phyloP scores from a whole-genome alignment of 2,113 vertebrate species.

The Edolisoma coerulescens region DNA sequence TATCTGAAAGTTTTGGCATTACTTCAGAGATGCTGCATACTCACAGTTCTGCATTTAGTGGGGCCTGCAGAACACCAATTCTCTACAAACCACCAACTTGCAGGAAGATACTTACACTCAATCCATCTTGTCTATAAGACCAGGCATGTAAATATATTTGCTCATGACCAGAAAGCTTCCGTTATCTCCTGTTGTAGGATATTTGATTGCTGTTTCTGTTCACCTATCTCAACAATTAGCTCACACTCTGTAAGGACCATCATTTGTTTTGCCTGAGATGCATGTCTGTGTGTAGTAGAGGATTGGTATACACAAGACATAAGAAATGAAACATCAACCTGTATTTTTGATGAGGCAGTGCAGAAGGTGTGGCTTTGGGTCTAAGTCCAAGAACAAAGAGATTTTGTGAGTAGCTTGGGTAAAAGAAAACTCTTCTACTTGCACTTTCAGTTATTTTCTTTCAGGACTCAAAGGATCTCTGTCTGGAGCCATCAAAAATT shows the following conservation, averaged over 20 bases:
- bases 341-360: constrained; percentile 37
- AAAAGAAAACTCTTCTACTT: neutral
- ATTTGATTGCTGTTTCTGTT: neutral
- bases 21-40: neutral
- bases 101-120: neutral
- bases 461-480: neutral
- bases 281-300: neutral
- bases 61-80: neutral
- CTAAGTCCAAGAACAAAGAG: constrained; percentile 35
- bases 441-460: constrained; percentile 12
- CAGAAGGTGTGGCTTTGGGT: constrained; percentile 2
- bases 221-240: neutral
- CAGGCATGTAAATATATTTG: neutral
- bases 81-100: neutral
- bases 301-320: constrained; percentile 7
- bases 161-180: neutral
- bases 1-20: neutral
- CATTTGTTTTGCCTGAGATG: neutral
- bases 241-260: neutral
- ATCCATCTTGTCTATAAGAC: neutral
- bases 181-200: neutral
- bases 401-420: neutral
- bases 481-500: neutral
- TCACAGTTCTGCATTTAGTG: neutral
- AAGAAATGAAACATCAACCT: constrained; percentile 19